Percentiles rank a stretch among this genome's conserved stretches.
These are phyloP conservation scores for Brachionus angularis DNA, from an alignment of 1,140 invertebrate species.

Conservation along the genomic window DNA sequence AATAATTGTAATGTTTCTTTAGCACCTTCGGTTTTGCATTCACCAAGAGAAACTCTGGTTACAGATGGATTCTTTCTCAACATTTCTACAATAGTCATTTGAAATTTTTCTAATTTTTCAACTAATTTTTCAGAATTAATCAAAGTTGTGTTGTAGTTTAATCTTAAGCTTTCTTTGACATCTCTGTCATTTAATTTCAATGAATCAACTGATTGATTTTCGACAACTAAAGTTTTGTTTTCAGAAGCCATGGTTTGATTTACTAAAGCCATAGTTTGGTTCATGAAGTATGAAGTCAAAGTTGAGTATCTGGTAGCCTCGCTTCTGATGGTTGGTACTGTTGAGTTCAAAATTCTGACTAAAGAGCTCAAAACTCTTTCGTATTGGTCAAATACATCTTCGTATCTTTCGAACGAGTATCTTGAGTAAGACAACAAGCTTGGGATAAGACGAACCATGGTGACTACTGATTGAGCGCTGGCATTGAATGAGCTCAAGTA, in stretches of 20 bases:
- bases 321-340: not conserved
- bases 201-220: slow-evolving; percentile 7
- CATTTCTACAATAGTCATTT: not conserved
- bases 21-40: not conserved
- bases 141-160: not conserved
- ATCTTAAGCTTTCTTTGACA: not conserved
- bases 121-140: not conserved
- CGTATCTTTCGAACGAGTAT: slow-evolving; percentile 24
- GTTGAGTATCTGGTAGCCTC: not conserved
- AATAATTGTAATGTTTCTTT: not conserved
- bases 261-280: not conserved
- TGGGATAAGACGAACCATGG: not conserved
- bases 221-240: no score
- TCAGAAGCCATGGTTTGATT: not conserved
- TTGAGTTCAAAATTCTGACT: not conserved
- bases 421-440: slow-evolving; percentile 20
- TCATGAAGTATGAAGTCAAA: not conserved
- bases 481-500: slow-evolving; percentile 10
- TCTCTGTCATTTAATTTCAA: not conserved
- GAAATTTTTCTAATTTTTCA: slow-evolving; percentile 1
- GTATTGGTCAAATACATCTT: slow-evolving; percentile 7
- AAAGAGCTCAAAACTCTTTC: not conserved
- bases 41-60: not conserved
- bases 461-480: not conserved
- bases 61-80: not conserved